A percentile compares a stretch with the other conserved stretches of the same genome.
These are phyloP conservation scores for Epicampocera succincta DNA, from an alignment of 2,888 invertebrate species.

Conservation along the genomic window DNA sequence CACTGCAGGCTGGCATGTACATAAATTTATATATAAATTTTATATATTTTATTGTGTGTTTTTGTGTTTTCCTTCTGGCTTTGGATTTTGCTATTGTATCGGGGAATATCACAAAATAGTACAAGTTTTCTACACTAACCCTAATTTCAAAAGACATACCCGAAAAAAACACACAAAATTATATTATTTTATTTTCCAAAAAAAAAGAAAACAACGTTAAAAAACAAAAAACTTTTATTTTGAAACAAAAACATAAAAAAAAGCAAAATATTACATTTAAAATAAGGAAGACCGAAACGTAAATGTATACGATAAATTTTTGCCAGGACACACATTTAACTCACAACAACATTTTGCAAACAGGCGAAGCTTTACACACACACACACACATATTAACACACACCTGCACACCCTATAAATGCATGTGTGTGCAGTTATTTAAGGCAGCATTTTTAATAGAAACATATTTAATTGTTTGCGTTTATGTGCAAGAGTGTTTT, in stretches of 20 bases:
- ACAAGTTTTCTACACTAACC: slow-evolving; percentile 36
- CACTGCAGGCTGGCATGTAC: too few relatives aligned
- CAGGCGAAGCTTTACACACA: too few relatives aligned
- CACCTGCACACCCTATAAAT: too few relatives aligned
- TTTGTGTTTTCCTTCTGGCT: slow-evolving; percentile 11
- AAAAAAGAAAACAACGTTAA: slow-evolving; percentile 28
- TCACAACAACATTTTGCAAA: slow-evolving; percentile 12
- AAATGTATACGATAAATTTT: slow-evolving; percentile 56
- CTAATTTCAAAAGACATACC: slow-evolving; percentile 21
- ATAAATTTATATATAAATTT: slow-evolving; percentile 24
- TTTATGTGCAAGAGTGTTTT: not conserved
- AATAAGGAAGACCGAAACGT: slow-evolving; percentile 57
- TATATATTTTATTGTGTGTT: slow-evolving; percentile 21
- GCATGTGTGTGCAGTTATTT: too few relatives aligned
- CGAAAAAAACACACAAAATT: slow-evolving; percentile 5
- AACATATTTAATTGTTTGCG: slow-evolving; percentile 18
- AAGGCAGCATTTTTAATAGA: too few relatives aligned
- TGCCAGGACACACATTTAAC: slow-evolving; percentile 54
- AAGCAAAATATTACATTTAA: slow-evolving; percentile 38
- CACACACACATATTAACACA: slow-evolving; percentile 1
- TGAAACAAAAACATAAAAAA: slow-evolving; percentile 25
- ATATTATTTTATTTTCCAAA: slow-evolving; percentile 28
- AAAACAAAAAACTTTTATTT: slow-evolving; percentile 37
- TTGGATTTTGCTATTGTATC: slow-evolving; percentile 30
- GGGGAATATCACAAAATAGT: slow-evolving; percentile 37